Base-by-base conservation (phyloP, 2,797 vertebrate genomes). In the Acipenser ruthenus region DNA sequence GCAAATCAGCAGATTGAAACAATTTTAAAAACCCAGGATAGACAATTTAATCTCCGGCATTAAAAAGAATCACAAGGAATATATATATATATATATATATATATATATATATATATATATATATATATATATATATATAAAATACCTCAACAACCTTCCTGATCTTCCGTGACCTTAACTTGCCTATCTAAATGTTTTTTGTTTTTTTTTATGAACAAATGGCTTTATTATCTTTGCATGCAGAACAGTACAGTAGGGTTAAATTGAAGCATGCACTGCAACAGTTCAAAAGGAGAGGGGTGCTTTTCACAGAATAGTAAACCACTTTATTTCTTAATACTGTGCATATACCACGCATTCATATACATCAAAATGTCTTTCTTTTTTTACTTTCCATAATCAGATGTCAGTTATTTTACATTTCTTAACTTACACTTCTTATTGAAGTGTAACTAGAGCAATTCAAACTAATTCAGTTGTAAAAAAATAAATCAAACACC, bases 1-100 rank as follows among this genome's bases (percentile, higher is more conserved):
- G 68, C 69, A 65, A 71, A 76, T 82, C 75, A 49, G 70, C 74
- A 77, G 80, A 83, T 84, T 74, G 67, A 76, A 82, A 73, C 64
- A 67, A 18, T 1, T 1, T 18, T 18, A 18, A 18, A 18, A 18
- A 18, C 15, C 1, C 15, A 18, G 15, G 15, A 18, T 18, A 18
- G 15, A 18, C 15, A 18, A 74, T 78, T 79, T 6, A 58, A 58
- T 11, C 55, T 7, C 55, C 77, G 23, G 63, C 59, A 71, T 74
- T 70, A 70, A 68, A 68, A 67, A 77, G 51, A 50, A 68, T 65
- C 67, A 64, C 71, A 69, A 73, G 80, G 72, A 65, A 74, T 23
- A 73, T 75, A 78, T 73, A 68, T 72, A 69, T 66, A 67, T 71
- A 67, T 6, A 1, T 7, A 62, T 47, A 1, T 9, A 37, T 62